phyloP scores from a whole-genome alignment of 2,888 invertebrate genomes.

The Apodemia mormo region DNA sequence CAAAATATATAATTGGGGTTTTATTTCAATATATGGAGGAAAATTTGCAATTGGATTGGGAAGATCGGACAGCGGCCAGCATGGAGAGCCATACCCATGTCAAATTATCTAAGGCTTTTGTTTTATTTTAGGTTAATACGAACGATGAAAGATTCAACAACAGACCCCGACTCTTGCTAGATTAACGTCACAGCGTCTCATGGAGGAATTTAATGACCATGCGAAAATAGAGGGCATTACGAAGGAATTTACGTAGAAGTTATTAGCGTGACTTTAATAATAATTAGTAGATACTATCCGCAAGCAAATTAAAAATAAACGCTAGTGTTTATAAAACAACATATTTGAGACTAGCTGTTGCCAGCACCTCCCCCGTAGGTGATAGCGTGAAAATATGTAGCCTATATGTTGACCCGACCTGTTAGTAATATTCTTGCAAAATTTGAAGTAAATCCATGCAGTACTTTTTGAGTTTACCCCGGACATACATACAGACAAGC shows the following conservation, averaged over 20 bases:
- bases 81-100: slow-evolving; percentile 1
- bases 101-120: slow-evolving; percentile 2
- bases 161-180: neutral
- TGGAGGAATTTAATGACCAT: neutral
- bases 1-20: neutral
- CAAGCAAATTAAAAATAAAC: too few species aligned
- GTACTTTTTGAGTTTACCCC: too few species aligned
- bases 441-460: too few species aligned
- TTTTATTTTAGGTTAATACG: neutral
- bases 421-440: too few species aligned
- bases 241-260: neutral
- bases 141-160: neutral
- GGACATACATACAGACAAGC: too few species aligned
- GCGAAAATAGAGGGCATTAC: neutral
- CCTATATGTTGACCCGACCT: too few species aligned
- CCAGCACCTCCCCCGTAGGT: too few species aligned
- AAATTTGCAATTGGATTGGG: too few species aligned
- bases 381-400: too few species aligned
- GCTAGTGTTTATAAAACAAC: too few species aligned
- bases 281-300: too few species aligned
- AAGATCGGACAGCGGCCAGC: neutral
- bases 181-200: neutral
- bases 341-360: too few species aligned
- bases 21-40: neutral
- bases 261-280: neutral